Evolutionary conservation across 2,888 invertebrate species (phyloP), one percentile per base, ranked within the genome.

Genomic region (Prosapia bicincta): DNA sequence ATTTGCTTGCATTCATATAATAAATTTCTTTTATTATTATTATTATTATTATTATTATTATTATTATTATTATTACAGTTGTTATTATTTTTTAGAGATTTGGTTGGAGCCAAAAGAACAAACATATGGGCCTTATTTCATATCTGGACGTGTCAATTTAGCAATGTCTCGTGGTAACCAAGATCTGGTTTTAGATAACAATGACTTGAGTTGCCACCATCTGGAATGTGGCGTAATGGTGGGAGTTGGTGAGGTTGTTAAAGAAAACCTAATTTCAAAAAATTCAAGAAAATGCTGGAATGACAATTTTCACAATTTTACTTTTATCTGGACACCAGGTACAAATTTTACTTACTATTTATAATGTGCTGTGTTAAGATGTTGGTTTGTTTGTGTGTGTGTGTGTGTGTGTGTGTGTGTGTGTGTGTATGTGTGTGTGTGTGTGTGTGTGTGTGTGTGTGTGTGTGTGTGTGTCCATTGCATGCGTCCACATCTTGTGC

Each of bases 301-400:
- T 75, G 86, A 89, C 65, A 87, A 86, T 13, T 93, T 90, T 83
- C 94, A 94, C 81, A 87, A 87, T n/a, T 94, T 5, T 20, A 54
- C 54, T 54, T 20, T 54, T 13, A 3, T 54, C 20, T 54, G 54
- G 54, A 54, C 54, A 54, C 54, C 54, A 54, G 54, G 54, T 54
- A 38, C 3, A 38, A 13, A 13, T 13, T 2, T 38, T 30, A 30
- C 9, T 30, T 30, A 30, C 9, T 30, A 7, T 9, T 30, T 30
- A 30, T 30, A 30, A 30, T 30, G 5, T 7, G 30, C 9, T 9
- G 5, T 30, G 30, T 9, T 30, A 30, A 7, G 30, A 5, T 30
- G 9, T 30, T n/a, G n/a, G n/a, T n/a, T n/a, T n/a, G n/a, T n/a
- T n/a, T n/a, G n/a, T n/a, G n/a, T n/a, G n/a, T n/a, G n/a, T n/a